A percentile compares a stretch with the other conserved stretches of the same genome.
Conservation (phyloP, 2,113 vertebrate species). For the Chauna torquata region DNA sequence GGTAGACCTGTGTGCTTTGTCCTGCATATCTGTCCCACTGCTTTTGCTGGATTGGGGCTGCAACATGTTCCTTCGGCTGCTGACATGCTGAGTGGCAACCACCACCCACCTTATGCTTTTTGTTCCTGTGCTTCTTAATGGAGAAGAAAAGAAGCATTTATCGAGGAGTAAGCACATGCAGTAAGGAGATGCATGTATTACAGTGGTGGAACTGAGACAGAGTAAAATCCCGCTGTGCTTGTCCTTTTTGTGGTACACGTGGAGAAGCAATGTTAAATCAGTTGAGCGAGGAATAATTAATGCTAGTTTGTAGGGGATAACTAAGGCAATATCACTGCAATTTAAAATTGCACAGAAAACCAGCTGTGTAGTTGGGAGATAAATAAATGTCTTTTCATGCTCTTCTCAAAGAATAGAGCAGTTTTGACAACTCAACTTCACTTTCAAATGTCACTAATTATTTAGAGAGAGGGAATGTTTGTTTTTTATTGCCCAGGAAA, state of each 20-base stretch:
- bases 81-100: background rate
- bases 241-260: conserved; percentile 65
- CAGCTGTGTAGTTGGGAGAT: conserved; percentile 3
- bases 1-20: background rate
- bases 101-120: background rate
- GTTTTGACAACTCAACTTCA: conserved; percentile 22
- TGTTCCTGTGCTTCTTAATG: background rate
- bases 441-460: conserved; percentile 52
- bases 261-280: conserved; percentile 62
- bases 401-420: background rate
- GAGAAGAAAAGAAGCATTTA: conserved; percentile 14
- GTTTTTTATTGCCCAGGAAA: background rate
- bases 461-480: conserved; percentile 35
- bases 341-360: conserved; percentile 41
- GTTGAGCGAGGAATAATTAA: conserved; percentile 67
- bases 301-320: conserved; percentile 61
- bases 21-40: background rate
- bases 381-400: background rate
- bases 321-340: conserved; percentile 49
- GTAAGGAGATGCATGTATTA: background rate
- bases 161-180: background rate
- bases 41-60: background rate
- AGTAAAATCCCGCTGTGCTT: conserved; percentile 69
- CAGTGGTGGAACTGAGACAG: conserved; percentile 22
- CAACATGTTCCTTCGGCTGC: background rate